Percentiles rank a stretch among this genome's conserved stretches.
These are phyloP conservation scores for Cistogaster globosa DNA, from an alignment of 2,888 invertebrate genomes.

Conservation along the genomic window DNA sequence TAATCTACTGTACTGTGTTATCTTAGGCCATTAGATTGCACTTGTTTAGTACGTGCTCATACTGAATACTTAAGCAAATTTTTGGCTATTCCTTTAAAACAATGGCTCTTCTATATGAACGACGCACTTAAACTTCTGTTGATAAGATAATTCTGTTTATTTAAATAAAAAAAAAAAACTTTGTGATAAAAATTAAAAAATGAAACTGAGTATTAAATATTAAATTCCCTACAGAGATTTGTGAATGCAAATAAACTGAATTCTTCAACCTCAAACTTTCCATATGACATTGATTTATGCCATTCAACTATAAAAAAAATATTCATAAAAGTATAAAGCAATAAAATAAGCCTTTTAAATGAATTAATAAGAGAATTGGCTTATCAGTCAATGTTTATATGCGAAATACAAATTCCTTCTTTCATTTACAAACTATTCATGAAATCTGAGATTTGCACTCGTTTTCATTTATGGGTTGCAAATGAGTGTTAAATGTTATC, in stretches of 20 bases:
- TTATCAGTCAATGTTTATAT: constrained; percentile 40
- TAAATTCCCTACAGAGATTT: constrained; percentile 9
- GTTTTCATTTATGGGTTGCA: neutral
- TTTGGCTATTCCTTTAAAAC: too few species aligned
- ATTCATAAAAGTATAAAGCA: constrained; percentile 4
- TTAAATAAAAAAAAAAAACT: too few species aligned
- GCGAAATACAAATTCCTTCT: constrained; percentile 20
- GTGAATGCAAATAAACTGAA: neutral
- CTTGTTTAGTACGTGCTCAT: too few species aligned
- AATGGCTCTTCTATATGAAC: too few species aligned
- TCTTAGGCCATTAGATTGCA: too few species aligned
- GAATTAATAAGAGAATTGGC: neutral
- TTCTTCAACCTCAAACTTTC: constrained; percentile 6
- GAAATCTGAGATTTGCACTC: constrained; percentile 1
- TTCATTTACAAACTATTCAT: neutral
- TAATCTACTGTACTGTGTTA: too few species aligned
- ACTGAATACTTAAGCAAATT: too few species aligned
- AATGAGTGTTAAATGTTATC: neutral
- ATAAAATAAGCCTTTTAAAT: constrained; percentile 31
- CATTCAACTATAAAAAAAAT: constrained; percentile 35
- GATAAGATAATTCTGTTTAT: too few species aligned
- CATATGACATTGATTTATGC: constrained; percentile 34
- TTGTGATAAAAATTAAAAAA: too few species aligned
- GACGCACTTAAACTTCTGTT: too few species aligned
- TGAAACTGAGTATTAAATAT: neutral